Evolutionary conservation across 2,113 vertebrate genomes (phyloP), one percentile per base, ranked within the genome.

Genomic region (Mellivora capensis): DNA sequence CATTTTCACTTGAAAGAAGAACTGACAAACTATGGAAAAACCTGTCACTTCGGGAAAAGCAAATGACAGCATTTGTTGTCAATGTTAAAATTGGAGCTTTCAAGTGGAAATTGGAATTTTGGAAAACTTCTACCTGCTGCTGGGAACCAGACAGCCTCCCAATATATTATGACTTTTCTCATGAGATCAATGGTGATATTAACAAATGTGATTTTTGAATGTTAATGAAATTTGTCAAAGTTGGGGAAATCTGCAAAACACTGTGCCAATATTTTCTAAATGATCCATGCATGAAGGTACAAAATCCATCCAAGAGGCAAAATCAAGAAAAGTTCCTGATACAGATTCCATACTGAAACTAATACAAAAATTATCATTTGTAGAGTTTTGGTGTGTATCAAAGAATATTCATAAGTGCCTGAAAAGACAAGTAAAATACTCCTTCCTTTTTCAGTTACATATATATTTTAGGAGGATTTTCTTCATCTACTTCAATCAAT

Each of bases 41-140:
- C 44, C 49, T 96, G 77, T 91, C 95, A 90, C 47, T 96, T 90
- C 44, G 88, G 92, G 29, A 67, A 94, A 97, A 97, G 94, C 25
- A 85, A 94, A 90, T 97, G 95, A 77, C 52, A 94, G 62, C 80
- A 87, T 92, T 97, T 92, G 79, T 96, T 97, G 80, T 96, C 34
- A 64, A 0, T 91, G 95, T 97, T 54, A 90, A 88, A 96, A 92
- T 1, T 87, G 49, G 80, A 92, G 80, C 71, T 96, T 96, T 98
- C 87, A 94, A 90, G 90, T 80, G 39, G 76, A 97, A 95, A 94
- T 14, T 87, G 71, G 80, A 84, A 94, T 76, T 98, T 84, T 84
- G 92, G 69, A 90, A 94, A 92, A 95, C n/a, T 91, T 94, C 84
- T 87, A 47, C 80, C 80, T 97, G 97, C 49, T 29, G 11, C 74